Conservation (phyloP, 2,113 vertebrate species). For the Cephalopterus ornatus region DNA sequence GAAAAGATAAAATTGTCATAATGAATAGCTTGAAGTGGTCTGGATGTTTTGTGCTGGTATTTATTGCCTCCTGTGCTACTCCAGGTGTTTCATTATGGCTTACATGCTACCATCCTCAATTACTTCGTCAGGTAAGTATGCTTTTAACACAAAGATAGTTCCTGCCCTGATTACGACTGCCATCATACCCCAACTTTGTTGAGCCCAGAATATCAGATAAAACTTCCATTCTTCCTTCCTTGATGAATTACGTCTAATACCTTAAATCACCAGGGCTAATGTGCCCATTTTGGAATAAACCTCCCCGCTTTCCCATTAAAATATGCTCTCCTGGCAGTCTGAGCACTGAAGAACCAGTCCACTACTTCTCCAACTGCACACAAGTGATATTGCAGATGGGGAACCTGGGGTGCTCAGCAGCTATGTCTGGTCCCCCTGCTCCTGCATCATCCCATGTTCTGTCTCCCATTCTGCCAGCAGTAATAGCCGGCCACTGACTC, state of each 20-base stretch:
- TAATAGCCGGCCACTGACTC: neutral
- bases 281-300: neutral
- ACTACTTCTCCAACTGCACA: neutral
- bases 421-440: fast-evolving
- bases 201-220: neutral
- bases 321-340: neutral
- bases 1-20: neutral
- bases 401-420: fast-evolving
- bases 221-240: neutral
- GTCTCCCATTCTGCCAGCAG: neutral
- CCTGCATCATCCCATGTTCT: fast-evolving
- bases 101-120: neutral
- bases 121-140: neutral
- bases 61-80: neutral
- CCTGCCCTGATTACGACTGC: neutral
- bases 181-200: neutral
- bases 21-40: neutral
- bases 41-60: neutral
- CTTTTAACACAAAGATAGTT: neutral
- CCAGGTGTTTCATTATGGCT: neutral
- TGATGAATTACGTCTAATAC: neutral
- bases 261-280: neutral
- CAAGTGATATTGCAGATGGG: neutral
- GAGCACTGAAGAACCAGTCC: neutral
- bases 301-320: neutral